Conservation (phyloP, 2,888 invertebrate genomes). For the Pristionchus entomophagus region DNA sequence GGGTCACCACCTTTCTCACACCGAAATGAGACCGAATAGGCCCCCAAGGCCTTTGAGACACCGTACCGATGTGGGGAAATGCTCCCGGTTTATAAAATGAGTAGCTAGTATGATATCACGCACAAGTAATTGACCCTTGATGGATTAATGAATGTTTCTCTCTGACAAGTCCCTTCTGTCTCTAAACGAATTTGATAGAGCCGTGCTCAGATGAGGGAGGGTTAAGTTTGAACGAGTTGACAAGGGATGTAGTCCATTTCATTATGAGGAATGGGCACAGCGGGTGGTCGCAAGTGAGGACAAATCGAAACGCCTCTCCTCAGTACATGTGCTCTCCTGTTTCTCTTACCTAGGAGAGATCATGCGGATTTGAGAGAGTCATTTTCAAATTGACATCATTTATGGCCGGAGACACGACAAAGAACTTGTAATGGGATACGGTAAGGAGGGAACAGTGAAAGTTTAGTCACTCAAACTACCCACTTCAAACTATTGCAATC, state of each 20-base stretch:
- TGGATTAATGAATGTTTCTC: neutral
- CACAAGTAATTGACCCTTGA: neutral
- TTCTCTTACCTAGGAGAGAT: no score
- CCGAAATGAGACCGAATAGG: neutral
- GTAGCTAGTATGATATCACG: neutral
- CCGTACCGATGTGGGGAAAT: neutral
- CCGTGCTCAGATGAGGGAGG: neutral
- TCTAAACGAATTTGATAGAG: neutral
- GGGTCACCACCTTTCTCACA: neutral
- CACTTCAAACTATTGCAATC: neutral
- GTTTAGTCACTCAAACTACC: no score
- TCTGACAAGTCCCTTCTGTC: constrained; percentile 15
- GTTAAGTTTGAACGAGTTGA: constrained; percentile 19
- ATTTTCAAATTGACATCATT: no score
- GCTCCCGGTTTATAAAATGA: neutral
- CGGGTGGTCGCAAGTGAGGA: neutral
- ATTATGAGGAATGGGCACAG: constrained; percentile 39
- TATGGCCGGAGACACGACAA: no score
- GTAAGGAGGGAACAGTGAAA: constrained; percentile 9
- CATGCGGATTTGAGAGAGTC: no score
- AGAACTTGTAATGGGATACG: neutral
- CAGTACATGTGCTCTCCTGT: no score
- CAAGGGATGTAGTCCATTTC: constrained; percentile 18
- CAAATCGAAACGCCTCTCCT: no score
- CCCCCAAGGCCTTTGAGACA: constrained; percentile 23